Base-by-base conservation (phyloP, 2,888 invertebrate species). In the Philhelius pedissequus region DNA sequence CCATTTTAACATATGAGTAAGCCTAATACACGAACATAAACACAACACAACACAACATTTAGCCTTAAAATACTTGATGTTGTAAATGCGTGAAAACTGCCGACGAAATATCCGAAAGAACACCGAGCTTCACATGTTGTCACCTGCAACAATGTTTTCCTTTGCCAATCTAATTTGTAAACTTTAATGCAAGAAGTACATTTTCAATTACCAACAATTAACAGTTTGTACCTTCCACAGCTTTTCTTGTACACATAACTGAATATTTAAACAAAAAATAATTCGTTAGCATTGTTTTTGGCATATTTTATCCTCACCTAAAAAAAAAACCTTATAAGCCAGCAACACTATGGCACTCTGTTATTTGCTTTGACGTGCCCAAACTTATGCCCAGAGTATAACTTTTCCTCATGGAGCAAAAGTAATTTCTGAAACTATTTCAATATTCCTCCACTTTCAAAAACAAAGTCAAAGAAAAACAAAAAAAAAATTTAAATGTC, bases 361-460 rank as follows among this genome's bases (percentile, higher is more conserved):
- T 48, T 48, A 48, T 48, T 48, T 64, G 20, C 48, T 48, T 32
- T 35, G 32, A 64, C 32, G 35, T 48, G 43, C 32, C 48, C n/a
- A 64, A 64, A 64, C 22, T 48, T 64, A 64, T 64, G 32, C 48
- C 32, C 5, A 32, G 30, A 22, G 4, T 35, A 62, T 27, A 62
- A 62, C 27, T 62, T 60, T 62, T 20, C 27, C 15, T 43, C n/a
- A n/a, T n/a, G 25, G 27, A 32, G 45, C 32, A 48, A 64, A 64
- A 20, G 64, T 64, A n/a, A 48, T 30, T 64, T 32, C 13, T 32
- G 7, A 20, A 64, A 64, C 64, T 48, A 64, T 64, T 64, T 64
- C 64, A 64, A 64, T 64, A 64, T 64, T 48, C 22, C n/a, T 45
- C 4, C n/a, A 38, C 22, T 58, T 32, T 56, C 18, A 35, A 56